Conservation (phyloP, 53 echinoderm and acorn worm species). For the Echinometra lucunter region DNA sequence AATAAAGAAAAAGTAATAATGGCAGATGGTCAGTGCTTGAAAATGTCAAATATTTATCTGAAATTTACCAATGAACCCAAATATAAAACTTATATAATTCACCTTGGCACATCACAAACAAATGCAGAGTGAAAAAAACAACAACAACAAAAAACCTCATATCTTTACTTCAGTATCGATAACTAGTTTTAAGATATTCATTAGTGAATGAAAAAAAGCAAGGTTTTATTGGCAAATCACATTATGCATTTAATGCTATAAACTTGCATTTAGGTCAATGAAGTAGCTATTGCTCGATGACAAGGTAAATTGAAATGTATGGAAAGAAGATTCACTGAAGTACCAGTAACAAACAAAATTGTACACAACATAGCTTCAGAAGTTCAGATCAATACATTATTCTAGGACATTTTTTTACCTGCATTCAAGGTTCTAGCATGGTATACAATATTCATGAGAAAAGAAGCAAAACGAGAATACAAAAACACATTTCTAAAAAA, state of each 20-base stretch:
- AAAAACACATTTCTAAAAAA: not conserved
- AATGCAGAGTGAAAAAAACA: too few species aligned
- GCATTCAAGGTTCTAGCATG: not conserved
- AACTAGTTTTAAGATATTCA: not conserved
- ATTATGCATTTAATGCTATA: not conserved
- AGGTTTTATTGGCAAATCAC: conserved; percentile 16
- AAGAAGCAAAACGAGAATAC: not conserved
- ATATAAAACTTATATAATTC: too few species aligned
- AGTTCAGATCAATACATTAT: not conserved
- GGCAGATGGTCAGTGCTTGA: too few species aligned
- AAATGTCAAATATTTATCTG: too few species aligned
- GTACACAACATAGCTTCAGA: not conserved
- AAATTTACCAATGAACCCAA: too few species aligned
- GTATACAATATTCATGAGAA: not conserved
- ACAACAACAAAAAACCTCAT: too few species aligned
- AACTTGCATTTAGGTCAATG: not conserved
- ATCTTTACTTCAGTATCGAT: not conserved
- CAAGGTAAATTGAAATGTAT: not conserved
- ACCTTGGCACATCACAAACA: too few species aligned
- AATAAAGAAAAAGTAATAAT: too few species aligned
- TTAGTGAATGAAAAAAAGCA: not conserved
- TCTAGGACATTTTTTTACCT: not conserved
- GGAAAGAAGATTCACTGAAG: not conserved
- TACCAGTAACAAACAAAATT: not conserved
- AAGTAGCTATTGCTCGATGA: not conserved